phyloP scores from a whole-genome alignment of 2,113 vertebrate species.

The Puffinus mauretanicus region DNA sequence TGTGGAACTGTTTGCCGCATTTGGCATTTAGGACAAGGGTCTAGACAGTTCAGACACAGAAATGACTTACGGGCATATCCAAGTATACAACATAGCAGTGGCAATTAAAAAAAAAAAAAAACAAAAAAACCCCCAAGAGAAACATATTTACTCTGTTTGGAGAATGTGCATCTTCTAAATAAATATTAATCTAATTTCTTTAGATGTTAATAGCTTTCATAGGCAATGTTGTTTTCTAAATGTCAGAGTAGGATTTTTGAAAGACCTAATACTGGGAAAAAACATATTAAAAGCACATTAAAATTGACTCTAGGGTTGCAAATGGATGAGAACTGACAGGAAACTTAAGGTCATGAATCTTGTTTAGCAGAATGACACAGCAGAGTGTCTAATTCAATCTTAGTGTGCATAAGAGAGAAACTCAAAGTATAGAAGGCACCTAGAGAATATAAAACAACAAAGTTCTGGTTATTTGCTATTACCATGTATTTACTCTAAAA shows the following conservation, averaged over 20 bases:
- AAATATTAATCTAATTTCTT: constrained; percentile 35
- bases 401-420: neutral
- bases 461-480: neutral
- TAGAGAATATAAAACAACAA: neutral
- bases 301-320: constrained; percentile 23
- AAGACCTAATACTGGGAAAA: neutral
- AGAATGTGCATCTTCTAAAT: neutral
- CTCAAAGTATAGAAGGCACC: neutral
- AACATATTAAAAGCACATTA: neutral
- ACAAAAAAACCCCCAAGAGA: neutral
- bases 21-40: neutral
- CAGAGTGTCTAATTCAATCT: constrained; percentile 9
- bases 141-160: neutral
- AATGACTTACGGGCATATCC: neutral
- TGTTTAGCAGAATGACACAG: constrained; percentile 42
- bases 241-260: constrained; percentile 25
- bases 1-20: neutral
- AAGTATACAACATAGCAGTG: neutral
- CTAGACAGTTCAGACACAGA: neutral
- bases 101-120: neutral
- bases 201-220: constrained; percentile 33
- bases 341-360: constrained; percentile 43
- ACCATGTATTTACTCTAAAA: neutral
- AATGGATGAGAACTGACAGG: constrained; percentile 18
- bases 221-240: constrained; percentile 17